Conservation (phyloP, 1,140 invertebrate species). For the Lethrus apterus region DNA sequence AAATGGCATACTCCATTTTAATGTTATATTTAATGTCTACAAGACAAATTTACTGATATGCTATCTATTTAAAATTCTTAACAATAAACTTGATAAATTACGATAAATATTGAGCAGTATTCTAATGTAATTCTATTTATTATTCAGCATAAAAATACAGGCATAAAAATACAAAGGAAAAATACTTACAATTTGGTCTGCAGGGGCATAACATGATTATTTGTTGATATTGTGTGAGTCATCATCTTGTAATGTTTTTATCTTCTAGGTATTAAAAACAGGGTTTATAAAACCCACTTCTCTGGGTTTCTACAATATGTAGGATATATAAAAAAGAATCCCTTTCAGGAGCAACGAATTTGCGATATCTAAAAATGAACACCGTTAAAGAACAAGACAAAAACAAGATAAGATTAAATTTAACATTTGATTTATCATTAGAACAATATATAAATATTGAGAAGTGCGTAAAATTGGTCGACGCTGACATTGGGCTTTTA, state of each 20-base stretch:
- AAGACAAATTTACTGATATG: no score
- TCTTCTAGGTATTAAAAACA: constrained; percentile 9
- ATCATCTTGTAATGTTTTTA: constrained; percentile 9
- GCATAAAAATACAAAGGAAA: neutral
- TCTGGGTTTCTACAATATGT: constrained; percentile 15
- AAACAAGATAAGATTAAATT: constrained; percentile 5
- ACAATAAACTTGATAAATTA: no score
- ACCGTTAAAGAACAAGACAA: no score
- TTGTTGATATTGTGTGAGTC: constrained; percentile 7
- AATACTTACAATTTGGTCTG: constrained; percentile 13
- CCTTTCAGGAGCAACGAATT: constrained; percentile 1
- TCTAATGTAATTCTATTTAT: no score
- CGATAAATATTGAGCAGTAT: no score
- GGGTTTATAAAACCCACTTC: constrained; percentile 14
- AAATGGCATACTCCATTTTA: no score
- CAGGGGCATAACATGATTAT: constrained; percentile 11
- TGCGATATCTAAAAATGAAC: no score
- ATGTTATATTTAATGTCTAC: no score
- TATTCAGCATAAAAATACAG: no score
- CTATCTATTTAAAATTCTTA: no score
- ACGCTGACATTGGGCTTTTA: no score
- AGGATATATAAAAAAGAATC: constrained; percentile 4
- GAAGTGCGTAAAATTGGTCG: no score
- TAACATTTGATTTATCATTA: constrained; percentile 1
- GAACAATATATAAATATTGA: constrained; percentile 4